phyloP scores from a whole-genome alignment of 1,140 invertebrate genomes.

The Zaprionus gabonicus region DNA sequence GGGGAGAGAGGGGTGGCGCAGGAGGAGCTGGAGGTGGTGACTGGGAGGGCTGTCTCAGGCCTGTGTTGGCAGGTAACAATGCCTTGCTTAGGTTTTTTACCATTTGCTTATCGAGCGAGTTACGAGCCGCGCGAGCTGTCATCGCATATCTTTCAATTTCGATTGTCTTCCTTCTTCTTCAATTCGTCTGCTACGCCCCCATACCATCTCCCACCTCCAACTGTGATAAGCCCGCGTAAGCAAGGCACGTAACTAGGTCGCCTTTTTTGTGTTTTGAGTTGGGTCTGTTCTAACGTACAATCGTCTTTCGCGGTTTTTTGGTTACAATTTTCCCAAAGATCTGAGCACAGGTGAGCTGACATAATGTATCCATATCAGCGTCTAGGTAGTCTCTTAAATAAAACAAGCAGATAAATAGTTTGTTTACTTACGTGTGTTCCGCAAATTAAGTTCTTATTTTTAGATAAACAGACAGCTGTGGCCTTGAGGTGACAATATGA shows the following conservation, averaged over 20 bases:
- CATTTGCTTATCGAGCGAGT: conserved; percentile 38
- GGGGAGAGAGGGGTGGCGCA: neutral
- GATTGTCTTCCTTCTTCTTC: conserved; percentile 35
- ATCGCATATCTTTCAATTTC: conserved; percentile 45
- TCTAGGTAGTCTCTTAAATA: neutral
- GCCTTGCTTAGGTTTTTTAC: conserved; percentile 6
- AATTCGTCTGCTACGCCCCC: neutral
- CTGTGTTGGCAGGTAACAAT: conserved; percentile 22
- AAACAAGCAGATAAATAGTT: neutral
- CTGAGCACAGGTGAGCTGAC: neutral
- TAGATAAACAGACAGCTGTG: neutral
- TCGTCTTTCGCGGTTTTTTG: conserved; percentile 5
- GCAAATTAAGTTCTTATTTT: neutral
- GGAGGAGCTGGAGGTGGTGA: neutral
- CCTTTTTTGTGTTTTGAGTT: neutral
- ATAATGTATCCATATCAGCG: neutral
- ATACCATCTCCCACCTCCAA: neutral
- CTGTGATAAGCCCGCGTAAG: conserved; percentile 33
- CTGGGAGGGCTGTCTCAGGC: neutral
- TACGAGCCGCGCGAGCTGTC: conserved; percentile 32
- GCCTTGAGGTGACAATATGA: neutral
- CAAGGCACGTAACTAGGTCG: conserved; percentile 27
- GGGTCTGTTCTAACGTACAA: conserved; percentile 10
- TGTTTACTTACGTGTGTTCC: neutral
- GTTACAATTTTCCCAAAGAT: neutral